Evolutionary conservation across 2,888 invertebrate genomes (phyloP).

Genomic region (Halocaridina rubra): DNA sequence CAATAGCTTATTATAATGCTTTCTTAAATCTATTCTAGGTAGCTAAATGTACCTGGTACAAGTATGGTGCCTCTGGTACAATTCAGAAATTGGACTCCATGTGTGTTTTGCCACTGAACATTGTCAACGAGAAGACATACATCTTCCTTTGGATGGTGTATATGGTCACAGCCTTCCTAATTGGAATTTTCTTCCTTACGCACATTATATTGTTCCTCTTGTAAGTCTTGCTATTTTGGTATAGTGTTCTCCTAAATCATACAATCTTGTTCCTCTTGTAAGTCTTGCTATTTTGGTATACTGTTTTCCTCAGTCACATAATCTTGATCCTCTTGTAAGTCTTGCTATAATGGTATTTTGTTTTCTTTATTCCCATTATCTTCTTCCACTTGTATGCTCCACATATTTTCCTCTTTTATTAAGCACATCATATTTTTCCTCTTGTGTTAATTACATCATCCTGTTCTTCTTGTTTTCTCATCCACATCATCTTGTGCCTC

Average conservation of each 20-base stretch:
- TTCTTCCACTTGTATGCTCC: too few species aligned
- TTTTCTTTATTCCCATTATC: too few species aligned
- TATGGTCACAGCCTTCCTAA: constrained; percentile 32
- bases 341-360: too few species aligned
- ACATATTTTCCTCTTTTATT: not conserved
- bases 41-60: constrained; percentile 63
- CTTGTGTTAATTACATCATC: too few species aligned
- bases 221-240: constrained; percentile 26
- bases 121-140: constrained; percentile 78
- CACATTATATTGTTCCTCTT: constrained; percentile 64
- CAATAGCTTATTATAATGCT: not conserved
- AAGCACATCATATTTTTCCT: not conserved
- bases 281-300: too few species aligned
- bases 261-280: too few species aligned
- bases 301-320: too few species aligned
- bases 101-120: constrained; percentile 82
- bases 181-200: constrained; percentile 32
- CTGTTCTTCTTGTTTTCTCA: not conserved
- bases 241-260: too few species aligned
- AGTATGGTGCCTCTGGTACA: constrained; percentile 69
- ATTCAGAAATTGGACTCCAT: constrained; percentile 75
- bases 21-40: constrained; percentile 26
- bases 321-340: too few species aligned
- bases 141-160: constrained; percentile 60
- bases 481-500: not conserved